Percentiles rank a stretch among this genome's conserved stretches.
These are phyloP conservation scores for Standfussiana lucernea DNA, from an alignment of 2,888 invertebrate genomes.

Conservation along the genomic window DNA sequence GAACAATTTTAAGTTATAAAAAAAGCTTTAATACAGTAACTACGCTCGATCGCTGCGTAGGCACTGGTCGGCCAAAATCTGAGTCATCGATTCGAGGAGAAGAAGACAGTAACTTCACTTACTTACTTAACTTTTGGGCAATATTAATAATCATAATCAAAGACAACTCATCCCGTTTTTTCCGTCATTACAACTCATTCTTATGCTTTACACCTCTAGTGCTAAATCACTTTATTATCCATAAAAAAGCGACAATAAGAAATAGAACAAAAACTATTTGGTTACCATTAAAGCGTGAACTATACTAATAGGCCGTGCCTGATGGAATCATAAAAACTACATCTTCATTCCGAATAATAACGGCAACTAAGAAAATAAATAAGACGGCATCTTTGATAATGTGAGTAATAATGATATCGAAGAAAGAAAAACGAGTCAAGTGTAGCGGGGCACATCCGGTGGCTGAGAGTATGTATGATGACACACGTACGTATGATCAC, in stretches of 20 bases:
- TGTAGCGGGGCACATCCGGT: conserved; percentile 81
- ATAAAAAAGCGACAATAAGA: conserved; percentile 76
- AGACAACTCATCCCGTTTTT: conserved; percentile 27
- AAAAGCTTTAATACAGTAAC: conserved; percentile 52
- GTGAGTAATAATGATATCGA: conserved; percentile 81
- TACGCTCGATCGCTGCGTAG: neutral
- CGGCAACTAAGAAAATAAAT: conserved; percentile 84
- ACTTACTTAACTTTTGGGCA: conserved; percentile 15
- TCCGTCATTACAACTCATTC: conserved; percentile 57
- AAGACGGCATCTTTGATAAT: conserved; percentile 82
- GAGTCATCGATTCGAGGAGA: neutral
- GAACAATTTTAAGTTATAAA: neutral
- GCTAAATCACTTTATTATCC: conserved; percentile 75
- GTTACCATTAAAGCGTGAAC: conserved; percentile 81
- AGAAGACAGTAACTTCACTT: conserved; percentile 66
- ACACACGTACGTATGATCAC: no score
- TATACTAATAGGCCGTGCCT: conserved; percentile 81
- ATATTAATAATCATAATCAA: neutral
- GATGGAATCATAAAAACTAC: conserved; percentile 82
- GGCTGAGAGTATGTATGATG: conserved; percentile 46
- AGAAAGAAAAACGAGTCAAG: conserved; percentile 72
- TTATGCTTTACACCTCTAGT: conserved; percentile 67
- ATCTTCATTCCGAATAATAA: conserved; percentile 85
- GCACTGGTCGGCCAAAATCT: neutral
- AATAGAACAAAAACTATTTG: conserved; percentile 79